phyloP scores from a whole-genome alignment of 1,140 invertebrate species.

The Doryteuthis pealeii region DNA sequence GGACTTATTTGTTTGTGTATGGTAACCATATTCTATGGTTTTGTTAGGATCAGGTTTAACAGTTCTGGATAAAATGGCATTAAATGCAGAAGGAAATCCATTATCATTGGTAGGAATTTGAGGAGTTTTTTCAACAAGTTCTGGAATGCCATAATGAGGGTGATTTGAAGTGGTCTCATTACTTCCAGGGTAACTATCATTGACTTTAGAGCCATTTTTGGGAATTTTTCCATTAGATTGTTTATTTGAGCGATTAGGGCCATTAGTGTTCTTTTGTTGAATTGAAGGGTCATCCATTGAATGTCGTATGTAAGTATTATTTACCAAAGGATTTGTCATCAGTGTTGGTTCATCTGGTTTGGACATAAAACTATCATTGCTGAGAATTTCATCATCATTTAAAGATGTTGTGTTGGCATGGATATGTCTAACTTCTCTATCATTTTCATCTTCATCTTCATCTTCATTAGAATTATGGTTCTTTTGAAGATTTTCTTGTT shows the following conservation, averaged over 20 bases:
- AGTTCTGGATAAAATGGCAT: neutral
- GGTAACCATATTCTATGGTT: conserved; percentile 39
- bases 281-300: conserved; percentile 13
- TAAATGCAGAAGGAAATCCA: neutral
- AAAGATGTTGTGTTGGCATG: neutral
- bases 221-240: conserved; percentile 15
- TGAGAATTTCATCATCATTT: conserved; percentile 6
- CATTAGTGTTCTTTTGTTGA: too few relatives aligned
- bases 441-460: conserved; percentile 6
- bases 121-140: neutral
- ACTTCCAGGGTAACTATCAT: neutral
- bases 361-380: conserved; percentile 16
- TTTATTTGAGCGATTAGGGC: too few relatives aligned
- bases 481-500: neutral
- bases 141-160: conserved; percentile 10
- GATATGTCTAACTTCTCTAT: conserved; percentile 7
- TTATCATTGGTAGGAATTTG: neutral
- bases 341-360: conserved; percentile 23
- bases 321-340: conserved; percentile 26
- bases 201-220: neutral
- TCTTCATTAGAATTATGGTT: neutral
- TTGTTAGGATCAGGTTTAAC: conserved; percentile 15
- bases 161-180: neutral
- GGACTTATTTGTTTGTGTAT: conserved; percentile 17
- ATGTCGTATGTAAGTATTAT: conserved; percentile 26